phyloP scores from a whole-genome alignment of 2,113 vertebrate species.

The Oreochromis niloticus region DNA sequence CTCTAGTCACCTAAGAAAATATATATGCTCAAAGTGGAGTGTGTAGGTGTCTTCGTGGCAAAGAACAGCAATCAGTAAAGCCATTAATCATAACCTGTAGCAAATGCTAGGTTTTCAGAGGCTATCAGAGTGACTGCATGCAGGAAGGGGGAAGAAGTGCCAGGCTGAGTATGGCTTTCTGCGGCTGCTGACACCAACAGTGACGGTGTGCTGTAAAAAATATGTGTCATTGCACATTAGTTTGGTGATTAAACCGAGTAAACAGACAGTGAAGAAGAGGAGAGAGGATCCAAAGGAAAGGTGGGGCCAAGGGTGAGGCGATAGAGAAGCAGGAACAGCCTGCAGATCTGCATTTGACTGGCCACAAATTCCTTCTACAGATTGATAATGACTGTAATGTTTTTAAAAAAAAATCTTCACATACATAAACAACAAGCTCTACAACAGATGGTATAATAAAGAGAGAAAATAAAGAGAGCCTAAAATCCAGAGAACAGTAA shows the following conservation, averaged over 20 bases:
- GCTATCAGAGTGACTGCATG: slow-evolving; percentile 30
- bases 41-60: slow-evolving; percentile 41
- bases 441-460: neutral
- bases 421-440: neutral
- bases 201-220: slow-evolving; percentile 31
- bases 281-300: neutral
- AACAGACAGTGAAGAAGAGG: slow-evolving; percentile 36
- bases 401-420: neutral
- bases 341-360: neutral
- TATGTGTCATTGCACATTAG: slow-evolving; percentile 46
- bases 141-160: slow-evolving; percentile 8
- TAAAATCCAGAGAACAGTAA: neutral
- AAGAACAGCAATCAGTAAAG: slow-evolving; percentile 55
- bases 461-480: neutral
- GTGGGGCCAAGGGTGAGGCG: neutral
- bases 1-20: slow-evolving; percentile 9
- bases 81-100: slow-evolving; percentile 60
- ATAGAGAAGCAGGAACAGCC: neutral
- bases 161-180: slow-evolving; percentile 35
- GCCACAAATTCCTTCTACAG: neutral
- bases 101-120: slow-evolving; percentile 36
- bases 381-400: neutral
- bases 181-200: slow-evolving; percentile 29
- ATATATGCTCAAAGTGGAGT: slow-evolving; percentile 21
- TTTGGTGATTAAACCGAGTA: slow-evolving; percentile 50